Percentiles rank a stretch among this genome's conserved stretches.
phyloP scores from a whole-genome alignment of 2,113 vertebrate genomes.

The Chionodraco myersi region DNA sequence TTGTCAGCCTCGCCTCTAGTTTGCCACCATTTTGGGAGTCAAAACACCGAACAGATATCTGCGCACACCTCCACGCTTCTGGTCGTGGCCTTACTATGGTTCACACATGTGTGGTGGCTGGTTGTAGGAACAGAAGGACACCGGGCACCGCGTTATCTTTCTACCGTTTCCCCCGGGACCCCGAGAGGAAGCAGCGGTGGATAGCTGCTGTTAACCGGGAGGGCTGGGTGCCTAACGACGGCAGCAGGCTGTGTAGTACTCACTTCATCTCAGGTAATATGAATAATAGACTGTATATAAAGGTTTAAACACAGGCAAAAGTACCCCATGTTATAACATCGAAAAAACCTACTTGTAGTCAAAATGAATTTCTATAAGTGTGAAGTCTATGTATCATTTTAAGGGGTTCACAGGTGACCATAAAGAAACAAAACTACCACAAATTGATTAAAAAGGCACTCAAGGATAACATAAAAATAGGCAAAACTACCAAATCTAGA shows the following conservation, averaged over 20 bases:
- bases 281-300: no score
- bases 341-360: no score
- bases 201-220: conserved; percentile 82
- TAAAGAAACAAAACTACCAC: no score
- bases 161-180: conserved; percentile 84
- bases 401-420: no score
- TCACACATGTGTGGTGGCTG: conserved; percentile 84
- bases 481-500: no score
- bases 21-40: conserved; percentile 86
- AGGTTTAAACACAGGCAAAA: background rate
- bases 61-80: conserved; percentile 45
- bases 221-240: conserved; percentile 84
- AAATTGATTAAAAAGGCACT: no score
- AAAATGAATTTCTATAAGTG: no score
- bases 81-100: conserved; percentile 77
- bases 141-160: conserved; percentile 80
- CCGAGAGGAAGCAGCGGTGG: conserved; percentile 84
- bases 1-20: conserved; percentile 7
- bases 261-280: conserved; percentile 83
- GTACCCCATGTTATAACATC: background rate
- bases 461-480: no score
- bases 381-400: no score
- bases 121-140: conserved; percentile 83
- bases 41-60: conserved; percentile 49
- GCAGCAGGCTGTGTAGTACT: conserved; percentile 82